Base-by-base conservation (phyloP, 1,140 invertebrate species). In the Aplysia californica region DNA sequence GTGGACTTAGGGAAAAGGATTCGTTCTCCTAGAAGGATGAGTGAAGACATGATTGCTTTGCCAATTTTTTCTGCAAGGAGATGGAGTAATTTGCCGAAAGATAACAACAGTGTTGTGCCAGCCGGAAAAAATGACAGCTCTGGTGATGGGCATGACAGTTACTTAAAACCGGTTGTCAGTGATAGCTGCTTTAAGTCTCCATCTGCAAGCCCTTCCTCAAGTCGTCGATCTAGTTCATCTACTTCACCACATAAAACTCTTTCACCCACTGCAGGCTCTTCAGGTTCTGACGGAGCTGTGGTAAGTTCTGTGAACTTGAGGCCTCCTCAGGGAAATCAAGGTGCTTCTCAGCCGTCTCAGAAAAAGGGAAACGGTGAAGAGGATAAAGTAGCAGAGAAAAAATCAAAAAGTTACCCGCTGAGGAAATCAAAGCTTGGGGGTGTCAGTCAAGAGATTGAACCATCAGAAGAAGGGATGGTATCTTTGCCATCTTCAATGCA, bases 11-110 rank as follows among this genome's bases (percentile, higher is more conserved):
- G 72, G 1, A 75, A 75, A 29, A 18, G 72, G 38, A 41, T 75
- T 50, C 72, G 72, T 50, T 75, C 72, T 38, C 72, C 72, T n/a
- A 31, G 72, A 3, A 1, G 72, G n/a, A n/a, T 75, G 18, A 75
- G 72, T 75, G 59, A 75, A 59, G 72, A 75, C 39, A 75, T 75
- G 72, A 75, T 75, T 58, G 72, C 72, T 33, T 31, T 75, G 38
- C 72, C 72, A 18, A 75, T 75, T 35, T 75, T 65, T 35, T 66
- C 61, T 75, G 72, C 61, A 5, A 36, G 59, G 21, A 64, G 38
- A 31, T 75, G 70, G 70, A 71, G 70, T 31, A 38, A 21, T 21
- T 73, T 39, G 33, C 70, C 70, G 18, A 59, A 61, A 73, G 70
- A 73, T 10, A 38, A 29, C 38, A 33, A 3, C n/a, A 3, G 18